A percentile compares a stretch with the other conserved stretches of the same genome.
These are phyloP conservation scores for Cosmopolites sordidus DNA, from an alignment of 2,888 invertebrate genomes.

Conservation along the genomic window DNA sequence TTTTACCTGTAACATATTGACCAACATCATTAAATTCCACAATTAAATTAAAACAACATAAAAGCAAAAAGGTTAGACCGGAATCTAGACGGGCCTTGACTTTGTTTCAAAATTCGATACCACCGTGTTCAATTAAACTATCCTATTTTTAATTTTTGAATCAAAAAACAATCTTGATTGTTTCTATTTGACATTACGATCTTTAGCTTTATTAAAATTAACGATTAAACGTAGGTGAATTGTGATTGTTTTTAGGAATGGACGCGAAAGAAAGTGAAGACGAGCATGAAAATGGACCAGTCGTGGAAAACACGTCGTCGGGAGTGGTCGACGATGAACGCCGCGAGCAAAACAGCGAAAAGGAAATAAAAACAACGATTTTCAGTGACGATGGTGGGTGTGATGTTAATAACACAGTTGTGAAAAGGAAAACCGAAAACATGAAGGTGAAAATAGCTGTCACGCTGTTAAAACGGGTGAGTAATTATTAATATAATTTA, in stretches of 20 bases:
- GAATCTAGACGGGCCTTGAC: too few species aligned
- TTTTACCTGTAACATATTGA: too few species aligned
- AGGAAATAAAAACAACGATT: background rate
- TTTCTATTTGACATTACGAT: too few species aligned
- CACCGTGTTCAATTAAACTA: too few species aligned
- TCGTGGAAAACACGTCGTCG: background rate
- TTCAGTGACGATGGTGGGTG: background rate
- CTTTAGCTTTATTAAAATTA: too few species aligned
- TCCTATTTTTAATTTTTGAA: too few species aligned
- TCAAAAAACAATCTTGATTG: too few species aligned
- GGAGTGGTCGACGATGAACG: background rate
- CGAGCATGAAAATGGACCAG: constrained; percentile 4
- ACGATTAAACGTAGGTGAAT: too few species aligned
- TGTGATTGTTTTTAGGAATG: constrained; percentile 8
- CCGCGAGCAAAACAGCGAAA: background rate
- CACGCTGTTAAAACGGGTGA: constrained; percentile 13
- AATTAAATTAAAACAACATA: too few species aligned
- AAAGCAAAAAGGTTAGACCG: too few species aligned
- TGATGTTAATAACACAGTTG: background rate
- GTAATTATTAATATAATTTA: background rate
- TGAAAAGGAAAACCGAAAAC: constrained; percentile 10
- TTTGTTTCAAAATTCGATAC: too few species aligned
- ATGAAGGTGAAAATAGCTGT: constrained; percentile 13
- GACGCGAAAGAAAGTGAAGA: constrained; percentile 4
- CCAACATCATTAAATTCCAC: too few species aligned